Conservation (phyloP, 2,113 vertebrate species). For the Tichodroma muraria region DNA sequence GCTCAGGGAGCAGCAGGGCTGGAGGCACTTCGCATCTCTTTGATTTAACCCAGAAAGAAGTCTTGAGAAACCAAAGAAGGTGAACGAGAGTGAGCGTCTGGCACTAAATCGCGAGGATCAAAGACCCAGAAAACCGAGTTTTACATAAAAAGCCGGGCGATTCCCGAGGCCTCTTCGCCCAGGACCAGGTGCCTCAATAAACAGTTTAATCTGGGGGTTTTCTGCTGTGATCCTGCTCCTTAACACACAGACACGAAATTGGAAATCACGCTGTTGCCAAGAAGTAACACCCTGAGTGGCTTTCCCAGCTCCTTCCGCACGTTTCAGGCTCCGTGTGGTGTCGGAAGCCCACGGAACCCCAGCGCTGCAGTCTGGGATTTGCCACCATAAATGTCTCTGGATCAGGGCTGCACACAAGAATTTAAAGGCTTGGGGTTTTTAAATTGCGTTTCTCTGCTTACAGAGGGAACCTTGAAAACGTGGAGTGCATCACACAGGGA, state of each 20-base stretch:
- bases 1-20: neutral
- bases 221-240: neutral
- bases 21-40: neutral
- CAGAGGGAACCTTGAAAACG: neutral
- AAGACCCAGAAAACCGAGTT: neutral
- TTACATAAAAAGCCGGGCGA: neutral
- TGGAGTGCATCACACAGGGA: neutral
- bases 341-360: neutral
- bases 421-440: neutral
- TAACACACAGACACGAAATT: no score
- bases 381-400: neutral
- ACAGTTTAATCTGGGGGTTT: neutral
- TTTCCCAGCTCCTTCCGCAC: neutral
- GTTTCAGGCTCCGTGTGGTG: neutral
- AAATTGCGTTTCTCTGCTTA: neutral
- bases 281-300: neutral
- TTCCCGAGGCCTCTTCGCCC: neutral
- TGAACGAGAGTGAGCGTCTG: neutral
- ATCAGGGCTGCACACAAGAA: neutral
- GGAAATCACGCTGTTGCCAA: neutral
- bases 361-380: neutral
- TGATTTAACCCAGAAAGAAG: neutral
- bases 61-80: neutral
- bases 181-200: neutral
- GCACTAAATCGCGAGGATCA: neutral